phyloP scores from a whole-genome alignment of 1,140 invertebrate genomes.

The Neodiprion pinetum region DNA sequence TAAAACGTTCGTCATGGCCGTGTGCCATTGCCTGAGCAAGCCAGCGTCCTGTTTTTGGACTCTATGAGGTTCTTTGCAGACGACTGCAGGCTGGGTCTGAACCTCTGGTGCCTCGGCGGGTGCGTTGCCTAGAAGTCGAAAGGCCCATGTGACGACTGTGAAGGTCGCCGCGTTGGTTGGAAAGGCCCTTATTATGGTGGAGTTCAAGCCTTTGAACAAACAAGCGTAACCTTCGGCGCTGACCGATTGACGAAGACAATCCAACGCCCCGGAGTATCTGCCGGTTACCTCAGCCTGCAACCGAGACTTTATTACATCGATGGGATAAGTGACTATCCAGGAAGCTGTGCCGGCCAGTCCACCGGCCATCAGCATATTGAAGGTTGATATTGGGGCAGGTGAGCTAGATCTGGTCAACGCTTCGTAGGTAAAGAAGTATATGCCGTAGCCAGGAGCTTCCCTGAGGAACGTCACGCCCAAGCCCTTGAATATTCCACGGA shows the following conservation, averaged over 20 bases:
- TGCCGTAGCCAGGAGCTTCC: conserved; percentile 76
- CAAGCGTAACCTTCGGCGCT: conserved; percentile 72
- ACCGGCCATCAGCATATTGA: conserved; percentile 76
- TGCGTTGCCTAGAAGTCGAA: conserved; percentile 51
- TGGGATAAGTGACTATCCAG: conserved; percentile 86
- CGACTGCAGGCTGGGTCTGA: conserved; percentile 33
- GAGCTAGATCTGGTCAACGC: conserved; percentile 39
- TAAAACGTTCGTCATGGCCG: background rate
- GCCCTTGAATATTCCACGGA: conserved; percentile 77
- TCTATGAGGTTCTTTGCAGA: conserved; percentile 2
- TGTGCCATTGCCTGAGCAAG: background rate
- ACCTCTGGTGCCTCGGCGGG: conserved; percentile 28
- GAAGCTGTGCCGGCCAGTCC: conserved; percentile 84
- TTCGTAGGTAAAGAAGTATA: conserved; percentile 69
- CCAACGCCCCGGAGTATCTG: conserved; percentile 71
- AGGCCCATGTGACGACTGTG: conserved; percentile 80
- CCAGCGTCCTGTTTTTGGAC: background rate
- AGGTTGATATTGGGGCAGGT: conserved; percentile 56
- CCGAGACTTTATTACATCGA: conserved; percentile 90
- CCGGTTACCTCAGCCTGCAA: conserved; percentile 76
- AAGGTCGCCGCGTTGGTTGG: conserved; percentile 93
- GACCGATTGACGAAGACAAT: conserved; percentile 77
- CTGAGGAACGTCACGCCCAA: conserved; percentile 75
- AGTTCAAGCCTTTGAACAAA: conserved; percentile 75
- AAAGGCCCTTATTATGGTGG: conserved; percentile 85